Evolutionary conservation across 2,888 invertebrate genomes (phyloP), one percentile per base, ranked within the genome.

Genomic region (Pimpla rufipes): DNA sequence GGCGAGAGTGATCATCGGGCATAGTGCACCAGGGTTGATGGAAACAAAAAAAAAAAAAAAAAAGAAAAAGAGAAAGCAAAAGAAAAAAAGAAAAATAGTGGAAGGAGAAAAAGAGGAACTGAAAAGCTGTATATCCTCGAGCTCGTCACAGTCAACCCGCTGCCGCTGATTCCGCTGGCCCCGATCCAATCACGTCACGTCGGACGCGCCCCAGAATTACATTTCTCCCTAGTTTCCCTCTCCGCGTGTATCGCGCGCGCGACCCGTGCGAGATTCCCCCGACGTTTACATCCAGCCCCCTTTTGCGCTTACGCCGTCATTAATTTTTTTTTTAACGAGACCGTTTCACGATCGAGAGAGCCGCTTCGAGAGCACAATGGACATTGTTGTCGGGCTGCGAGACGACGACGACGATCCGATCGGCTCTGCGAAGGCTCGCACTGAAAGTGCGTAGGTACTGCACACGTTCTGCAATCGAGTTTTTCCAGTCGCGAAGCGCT

Each of bases 241-340:
- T 70, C 40, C 40, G n/a, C 21, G 13, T 55, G 13, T n/a, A 55
- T 55, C 70, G 11, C 52, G 21, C n/a, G 16, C 6, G 16, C 11
- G n/a, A 29, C 6, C 5, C 40, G 18, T 18, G 29, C 55, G 8
- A 35, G 35, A 6, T 21, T 40, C 18, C 37, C 37, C 37, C 21
- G 6, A 5, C 37, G 37, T 55, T 11, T 6, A 42, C 11, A 21
- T 42, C n/a, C 59, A 45, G 16, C 8, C 13, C 8, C n/a, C 50
- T n/a, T 52, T 55, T 11, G 40, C 21, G n/a, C n/a, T 55, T 40
- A 37, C 40, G 37, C 37, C 40, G 55, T 40, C 37, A 40, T 70
- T 55, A 55, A 68, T 55, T 70, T 55, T 52, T 68, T 45, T n/a
- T n/a, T n/a, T n/a, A 66, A 66, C 66, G 66, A 45, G 45, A 23